Conservation (phyloP, 2,888 invertebrate genomes). For the Notodromas monacha region DNA sequence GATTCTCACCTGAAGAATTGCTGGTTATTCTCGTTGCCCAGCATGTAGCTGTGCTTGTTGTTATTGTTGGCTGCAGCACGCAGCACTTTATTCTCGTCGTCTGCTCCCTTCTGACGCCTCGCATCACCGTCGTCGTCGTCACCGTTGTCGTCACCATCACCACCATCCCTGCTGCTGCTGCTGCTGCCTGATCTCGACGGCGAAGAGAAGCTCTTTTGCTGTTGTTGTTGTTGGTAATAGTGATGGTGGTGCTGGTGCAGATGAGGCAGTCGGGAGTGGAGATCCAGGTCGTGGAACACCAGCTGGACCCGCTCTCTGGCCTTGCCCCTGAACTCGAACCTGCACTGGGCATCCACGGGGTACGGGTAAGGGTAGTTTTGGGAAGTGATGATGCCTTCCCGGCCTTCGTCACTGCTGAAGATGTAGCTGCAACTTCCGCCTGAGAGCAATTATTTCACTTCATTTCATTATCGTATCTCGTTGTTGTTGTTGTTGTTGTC, state of each 20-base stretch:
- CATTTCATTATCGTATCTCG: too few species aligned
- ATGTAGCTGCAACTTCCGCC: constrained; percentile 39
- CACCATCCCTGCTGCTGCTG: neutral
- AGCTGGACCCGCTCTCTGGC: constrained; percentile 55
- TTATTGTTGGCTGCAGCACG: too few species aligned
- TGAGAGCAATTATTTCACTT: too few species aligned
- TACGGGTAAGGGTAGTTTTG: constrained; percentile 55
- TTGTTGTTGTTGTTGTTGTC: too few species aligned
- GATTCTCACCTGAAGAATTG: too few species aligned
- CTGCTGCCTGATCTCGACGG: neutral
- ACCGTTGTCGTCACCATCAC: too few species aligned
- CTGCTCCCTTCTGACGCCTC: too few species aligned
- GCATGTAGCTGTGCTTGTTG: neutral
- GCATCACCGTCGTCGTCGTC: too few species aligned
- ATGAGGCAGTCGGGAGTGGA: too few species aligned
- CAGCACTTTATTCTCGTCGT: too few species aligned
- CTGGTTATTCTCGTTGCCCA: neutral
- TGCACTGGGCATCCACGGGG: constrained; percentile 42
- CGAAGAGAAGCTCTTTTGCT: neutral
- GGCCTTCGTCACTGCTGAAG: constrained; percentile 40
- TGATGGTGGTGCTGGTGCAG: constrained; percentile 5
- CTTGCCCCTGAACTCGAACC: constrained; percentile 59
- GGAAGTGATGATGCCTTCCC: constrained; percentile 49
- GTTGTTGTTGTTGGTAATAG: too few species aligned
- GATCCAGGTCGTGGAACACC: constrained; percentile 47